Evolutionary conservation across 2,888 invertebrate species (phyloP), one percentile per base, ranked within the genome.

Genomic region (Phragmatobia fuliginosa): DNA sequence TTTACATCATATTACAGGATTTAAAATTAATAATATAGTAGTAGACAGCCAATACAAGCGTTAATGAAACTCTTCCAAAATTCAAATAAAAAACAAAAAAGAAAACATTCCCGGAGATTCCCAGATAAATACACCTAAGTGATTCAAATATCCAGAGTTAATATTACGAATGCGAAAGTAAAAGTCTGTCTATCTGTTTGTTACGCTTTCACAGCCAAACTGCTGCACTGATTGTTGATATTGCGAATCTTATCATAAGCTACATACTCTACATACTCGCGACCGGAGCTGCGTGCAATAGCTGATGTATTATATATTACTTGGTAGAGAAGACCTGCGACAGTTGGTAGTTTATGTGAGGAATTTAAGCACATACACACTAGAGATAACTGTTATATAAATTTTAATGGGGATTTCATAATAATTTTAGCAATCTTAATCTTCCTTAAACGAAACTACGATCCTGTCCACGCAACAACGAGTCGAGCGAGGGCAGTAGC

Each of bases 1-100:
- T 77, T 78, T 72, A 69, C 49, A n/a, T n/a, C n/a, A n/a, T n/a
- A n/a, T n/a, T 49, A 49, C n/a, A 49, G 45, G 45, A 45, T 1
- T 41, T 18, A 4, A 41, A 5, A 41, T 1, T 1, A 38, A 18
- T 45, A 45, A 45, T 6, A 45, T 45, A 7, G 2, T 36, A 36
- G 36, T 36, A 11, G 11, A 11, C 36, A 11, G 36, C 36, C 11
- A 36, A 36, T 33, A 33, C 33, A 5, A 33, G 3, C 33, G 11
- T 36, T 11, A 36, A 14, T 38, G 38, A 38, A 38, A 14, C 38
- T 38, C 14, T 14, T 14, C 14, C 14, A 14, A 38, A 2, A 14
- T 7, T 0, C 6, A 16, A 45, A 7, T 45, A 21, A 16, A 1
- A 21, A 21, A 0, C 21, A 8, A 45, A 21, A 21, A 45, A 21